Percentiles rank a stretch among this genome's conserved stretches.
phyloP scores from a whole-genome alignment of 2,888 invertebrate genomes.

The Leucoptera coffeella region DNA sequence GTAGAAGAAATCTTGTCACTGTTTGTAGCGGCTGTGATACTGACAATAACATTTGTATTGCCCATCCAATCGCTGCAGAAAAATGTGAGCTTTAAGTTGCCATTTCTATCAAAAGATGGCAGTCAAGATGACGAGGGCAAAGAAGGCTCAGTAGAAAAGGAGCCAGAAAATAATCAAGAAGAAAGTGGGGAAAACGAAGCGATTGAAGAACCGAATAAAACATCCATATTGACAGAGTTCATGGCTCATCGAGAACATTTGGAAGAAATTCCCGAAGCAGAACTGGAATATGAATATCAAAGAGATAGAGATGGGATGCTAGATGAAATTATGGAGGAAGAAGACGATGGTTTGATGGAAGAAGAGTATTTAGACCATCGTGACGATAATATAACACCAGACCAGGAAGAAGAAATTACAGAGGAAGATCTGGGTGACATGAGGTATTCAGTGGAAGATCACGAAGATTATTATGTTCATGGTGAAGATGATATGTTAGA shows the following conservation, averaged over 20 bases:
- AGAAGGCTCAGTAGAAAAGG: constrained; percentile 8
- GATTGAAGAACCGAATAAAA: constrained; percentile 11
- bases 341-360: constrained; percentile 23
- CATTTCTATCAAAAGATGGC: constrained; percentile 7
- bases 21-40: constrained; percentile 37
- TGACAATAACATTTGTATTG: constrained; percentile 59
- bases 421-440: no score
- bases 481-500: constrained; percentile 3
- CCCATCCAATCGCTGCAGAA: constrained; percentile 55
- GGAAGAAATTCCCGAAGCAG: constrained; percentile 39
- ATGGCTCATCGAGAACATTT: constrained; percentile 36
- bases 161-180: constrained; percentile 8
- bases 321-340: constrained; percentile 39
- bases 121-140: no score
- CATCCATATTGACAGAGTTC: constrained; percentile 17
- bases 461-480: background rate
- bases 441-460: no score
- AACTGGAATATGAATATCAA: constrained; percentile 33
- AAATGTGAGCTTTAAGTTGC: constrained; percentile 15
- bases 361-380: constrained; percentile 10
- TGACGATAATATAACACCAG: no score
- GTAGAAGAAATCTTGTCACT: constrained; percentile 48
- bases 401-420: no score
- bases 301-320: constrained; percentile 24
- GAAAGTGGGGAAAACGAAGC: constrained; percentile 10